Base-by-base conservation (phyloP, 2,888 invertebrate genomes). In the Chaetogeoica ovagalla region DNA sequence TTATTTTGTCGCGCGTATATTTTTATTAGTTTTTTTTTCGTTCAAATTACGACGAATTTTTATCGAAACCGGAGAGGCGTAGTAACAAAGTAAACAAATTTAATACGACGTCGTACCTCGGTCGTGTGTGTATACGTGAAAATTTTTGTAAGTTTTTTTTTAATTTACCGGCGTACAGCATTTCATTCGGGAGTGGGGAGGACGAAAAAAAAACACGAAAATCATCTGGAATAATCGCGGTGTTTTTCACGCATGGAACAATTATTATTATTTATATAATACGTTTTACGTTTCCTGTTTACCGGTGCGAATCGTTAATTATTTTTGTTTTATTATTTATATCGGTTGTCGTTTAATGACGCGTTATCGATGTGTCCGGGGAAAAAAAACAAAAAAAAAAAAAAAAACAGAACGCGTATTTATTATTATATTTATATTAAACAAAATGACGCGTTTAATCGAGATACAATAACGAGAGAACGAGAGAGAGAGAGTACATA, bases 151-250 rank as follows among this genome's bases (percentile, higher is more conserved):
- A 30, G 1, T 30, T 30, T 30, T 30, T 30, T 30, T 72, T 59
- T 71, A 37, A 23, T 63, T 43, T 43, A 43, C 43, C 48, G 13
- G 13, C 48, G 48, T 11, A 48, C 48, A 48, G 1, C 17, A 21
- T 65, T 66, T 57, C 23, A 43, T 43, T 9, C 13, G 15, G n/a
- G n/a, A n/a, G 30, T 30, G 30, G 30, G 30, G 30, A n/a, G n/a
- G n/a, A n/a, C 30, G 30, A 30, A 30, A 30, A 23, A 39, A 75
- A 60, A 70, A 70, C 13, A 39, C 19, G 23, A 79, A 77, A 79
- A 69, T 79, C 70, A 79, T 79, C 19, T 19, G 8, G 19, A 39
- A 39, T 79, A 79, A 79, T 79, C 63, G 55, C 17, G 52, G 15
- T 9, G 19, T 19, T 60, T 30, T 23, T 57, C 43, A 7, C 11